Evolutionary conservation across 2,888 invertebrate species (phyloP), one percentile per base, ranked within the genome.

Genomic region (Reticulitermes lucifugus): DNA sequence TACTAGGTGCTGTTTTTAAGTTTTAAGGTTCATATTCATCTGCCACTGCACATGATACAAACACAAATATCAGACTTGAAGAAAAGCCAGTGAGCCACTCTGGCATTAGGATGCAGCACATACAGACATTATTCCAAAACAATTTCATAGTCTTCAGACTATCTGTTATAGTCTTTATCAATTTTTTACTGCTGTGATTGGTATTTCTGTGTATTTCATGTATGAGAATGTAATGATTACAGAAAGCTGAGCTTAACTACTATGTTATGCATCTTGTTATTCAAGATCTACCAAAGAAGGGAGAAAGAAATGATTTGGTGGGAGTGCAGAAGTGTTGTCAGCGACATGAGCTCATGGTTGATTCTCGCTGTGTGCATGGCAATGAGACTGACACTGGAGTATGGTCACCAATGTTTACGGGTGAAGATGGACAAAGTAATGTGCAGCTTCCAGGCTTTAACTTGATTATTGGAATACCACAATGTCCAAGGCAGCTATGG

Each of bases 241-340:
- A 55, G 14, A 55, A 55, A 55, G 12, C 14, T 55, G 12, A 18
- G 14, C 9, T 70, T 29, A 2, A 70, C 70, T 25, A 14, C 10
- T 73, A 18, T 41, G 41, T 77, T 46, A 46, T 43, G 22, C 22
- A 73, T 71, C 22, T 75, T 75, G 35, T 46, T 22, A 46, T n/a
- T 46, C 77, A 77, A n/a, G 41, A 77, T n/a, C n/a, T 4, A n/a
- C 29, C 46, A 43, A 46, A 46, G n/a, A 51, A 35, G 43, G 70
- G 14, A 21, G 83, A 65, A 35, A 55, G 14, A 6, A 35, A 55
- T 29, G 75, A 70, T 41, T 79, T 83, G n/a, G 91, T 95, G 46
- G 92, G 92, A 88, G 93, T 97, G 87, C 95, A 95, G 89, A 97
- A 97, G 92, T 97, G 97, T 89, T 97, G 97, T 90, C 95, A 95